A percentile compares a stretch with the other conserved stretches of the same genome.
Conservation (phyloP, 2,888 invertebrate species). For the Eulithis prunata region DNA sequence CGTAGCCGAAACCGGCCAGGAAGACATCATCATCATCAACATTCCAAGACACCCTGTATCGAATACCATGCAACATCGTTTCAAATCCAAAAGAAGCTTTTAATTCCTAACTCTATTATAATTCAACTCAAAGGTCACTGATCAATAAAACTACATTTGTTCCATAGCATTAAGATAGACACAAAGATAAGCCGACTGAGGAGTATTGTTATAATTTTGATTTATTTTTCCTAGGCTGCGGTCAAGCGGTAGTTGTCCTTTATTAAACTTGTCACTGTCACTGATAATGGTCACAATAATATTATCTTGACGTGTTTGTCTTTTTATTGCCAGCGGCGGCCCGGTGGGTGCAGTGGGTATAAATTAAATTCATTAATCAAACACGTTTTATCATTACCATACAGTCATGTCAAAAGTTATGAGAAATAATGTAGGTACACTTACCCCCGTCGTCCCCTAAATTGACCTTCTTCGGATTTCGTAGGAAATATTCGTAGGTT, state of each 20-base stretch:
- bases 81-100: conserved; percentile 8
- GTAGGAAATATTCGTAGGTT: too few relatives aligned
- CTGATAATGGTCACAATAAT: conserved; percentile 69
- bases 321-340: conserved; percentile 44
- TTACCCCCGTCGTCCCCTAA: too few relatives aligned
- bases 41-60: neutral
- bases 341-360: conserved; percentile 38
- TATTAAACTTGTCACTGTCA: conserved; percentile 81
- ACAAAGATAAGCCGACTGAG: conserved; percentile 62
- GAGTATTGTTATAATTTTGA: conserved; percentile 75
- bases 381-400: neutral
- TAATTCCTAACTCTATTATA: conserved; percentile 18
- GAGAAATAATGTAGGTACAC: neutral
- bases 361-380: conserved; percentile 30
- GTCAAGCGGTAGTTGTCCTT: conserved; percentile 73
- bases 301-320: conserved; percentile 70
- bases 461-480: too few relatives aligned
- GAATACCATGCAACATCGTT: neutral
- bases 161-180: conserved; percentile 72
- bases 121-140: conserved; percentile 48
- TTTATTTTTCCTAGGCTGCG: conserved; percentile 53
- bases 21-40: too few relatives aligned
- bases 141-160: conserved; percentile 64
- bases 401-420: conserved; percentile 1
- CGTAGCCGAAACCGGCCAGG: too few relatives aligned